phyloP scores from a whole-genome alignment of 1,140 invertebrate genomes.

The Archegozetes longisetosus region DNA sequence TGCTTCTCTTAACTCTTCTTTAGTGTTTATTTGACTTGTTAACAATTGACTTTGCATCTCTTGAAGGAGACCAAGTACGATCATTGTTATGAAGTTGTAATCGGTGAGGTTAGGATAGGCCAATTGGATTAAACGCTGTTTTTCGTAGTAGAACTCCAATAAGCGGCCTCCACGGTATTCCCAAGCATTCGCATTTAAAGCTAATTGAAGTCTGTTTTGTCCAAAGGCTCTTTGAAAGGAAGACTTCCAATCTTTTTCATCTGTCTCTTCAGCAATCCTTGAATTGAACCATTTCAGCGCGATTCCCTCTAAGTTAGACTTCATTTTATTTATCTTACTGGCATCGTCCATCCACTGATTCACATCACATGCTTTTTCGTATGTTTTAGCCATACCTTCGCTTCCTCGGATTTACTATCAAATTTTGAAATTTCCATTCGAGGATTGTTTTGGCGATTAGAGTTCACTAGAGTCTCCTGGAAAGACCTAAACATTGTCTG shows the following conservation, averaged over 20 bases:
- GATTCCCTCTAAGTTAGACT: background rate
- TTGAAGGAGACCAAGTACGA: too few relatives aligned
- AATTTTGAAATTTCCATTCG: conserved; percentile 6
- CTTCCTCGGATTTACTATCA: conserved; percentile 3
- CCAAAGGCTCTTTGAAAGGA: conserved; percentile 1
- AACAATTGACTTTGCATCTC: too few relatives aligned
- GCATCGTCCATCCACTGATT: background rate
- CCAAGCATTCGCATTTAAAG: background rate
- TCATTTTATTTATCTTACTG: background rate
- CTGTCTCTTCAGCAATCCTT: background rate
- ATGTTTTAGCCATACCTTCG: background rate
- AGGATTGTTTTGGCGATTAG: too few relatives aligned
- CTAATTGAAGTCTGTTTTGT: background rate
- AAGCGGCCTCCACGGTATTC: too few relatives aligned
- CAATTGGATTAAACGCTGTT: too few relatives aligned
- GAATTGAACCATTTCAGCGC: background rate
- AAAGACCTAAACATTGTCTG: too few relatives aligned
- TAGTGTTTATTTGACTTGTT: too few relatives aligned
- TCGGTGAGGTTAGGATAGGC: too few relatives aligned
- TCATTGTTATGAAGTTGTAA: too few relatives aligned
- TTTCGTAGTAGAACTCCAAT: too few relatives aligned
- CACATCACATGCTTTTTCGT: background rate
- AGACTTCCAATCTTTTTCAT: background rate
- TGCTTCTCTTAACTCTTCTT: too few relatives aligned
- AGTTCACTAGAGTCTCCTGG: too few relatives aligned